phyloP scores from a whole-genome alignment of 2,888 invertebrate species.

The Cephalotes varians region DNA sequence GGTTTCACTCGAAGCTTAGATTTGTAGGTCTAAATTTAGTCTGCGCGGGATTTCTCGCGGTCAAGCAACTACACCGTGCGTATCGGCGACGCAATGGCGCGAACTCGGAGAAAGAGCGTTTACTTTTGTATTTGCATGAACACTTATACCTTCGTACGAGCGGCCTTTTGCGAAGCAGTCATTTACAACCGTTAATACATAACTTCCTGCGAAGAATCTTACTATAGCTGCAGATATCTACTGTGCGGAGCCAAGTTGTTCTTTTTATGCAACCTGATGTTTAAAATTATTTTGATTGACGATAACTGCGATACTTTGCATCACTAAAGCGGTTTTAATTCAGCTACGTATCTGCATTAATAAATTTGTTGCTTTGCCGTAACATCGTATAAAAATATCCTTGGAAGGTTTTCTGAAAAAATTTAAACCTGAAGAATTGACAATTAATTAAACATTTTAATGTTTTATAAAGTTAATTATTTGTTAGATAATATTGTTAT shows the following conservation, averaged over 20 bases:
- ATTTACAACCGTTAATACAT: conserved; percentile 80
- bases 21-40: conserved; percentile 43
- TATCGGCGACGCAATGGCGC: conserved; percentile 30
- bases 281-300: neutral
- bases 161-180: conserved; percentile 59
- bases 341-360: neutral
- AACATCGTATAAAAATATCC: neutral
- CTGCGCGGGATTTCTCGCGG: conserved; percentile 9
- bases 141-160: conserved; percentile 69
- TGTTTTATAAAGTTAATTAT: neutral
- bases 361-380: neutral
- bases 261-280: conserved; percentile 49
- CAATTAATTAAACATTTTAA: neutral
- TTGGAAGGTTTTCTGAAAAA: neutral
- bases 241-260: conserved; percentile 64
- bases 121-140: conserved; percentile 78
- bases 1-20: conserved; percentile 11
- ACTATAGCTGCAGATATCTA: conserved; percentile 80
- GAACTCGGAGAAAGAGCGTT: conserved; percentile 60
- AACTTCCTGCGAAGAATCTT: conserved; percentile 79
- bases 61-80: conserved; percentile 1
- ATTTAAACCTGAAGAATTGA: neutral
- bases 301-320: conserved; percentile 6
- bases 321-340: neutral
- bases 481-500: neutral